Evolutionary conservation across 2,888 invertebrate genomes (phyloP).

Genomic region (Eucriotettix oculatus): DNA sequence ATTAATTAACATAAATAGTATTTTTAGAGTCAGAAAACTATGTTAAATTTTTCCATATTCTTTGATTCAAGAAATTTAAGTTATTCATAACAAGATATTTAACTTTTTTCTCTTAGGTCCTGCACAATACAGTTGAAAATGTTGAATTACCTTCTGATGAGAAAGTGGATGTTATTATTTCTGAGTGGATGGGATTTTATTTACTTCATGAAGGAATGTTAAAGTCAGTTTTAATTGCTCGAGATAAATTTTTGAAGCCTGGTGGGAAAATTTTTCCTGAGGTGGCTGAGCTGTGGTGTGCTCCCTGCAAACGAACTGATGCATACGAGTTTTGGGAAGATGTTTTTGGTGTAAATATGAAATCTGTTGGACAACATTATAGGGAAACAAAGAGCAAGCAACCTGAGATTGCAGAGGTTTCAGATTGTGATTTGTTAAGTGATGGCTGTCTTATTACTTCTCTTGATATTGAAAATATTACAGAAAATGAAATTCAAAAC

Average conservation of each 20-base stretch:
- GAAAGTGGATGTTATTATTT: constrained; percentile 77
- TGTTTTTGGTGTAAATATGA: constrained; percentile 68
- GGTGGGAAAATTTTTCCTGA: constrained; percentile 62
- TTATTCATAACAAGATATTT: background rate
- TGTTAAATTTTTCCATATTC: too few relatives aligned
- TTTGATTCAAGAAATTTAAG: background rate
- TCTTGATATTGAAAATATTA: constrained; percentile 48
- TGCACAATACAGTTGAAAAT: constrained; percentile 64
- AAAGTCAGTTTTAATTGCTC: constrained; percentile 68
- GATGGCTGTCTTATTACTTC: constrained; percentile 46
- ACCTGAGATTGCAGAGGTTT: constrained; percentile 45
- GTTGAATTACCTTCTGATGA: constrained; percentile 42
- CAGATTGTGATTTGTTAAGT: constrained; percentile 41
- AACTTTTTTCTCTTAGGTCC: constrained; percentile 32
- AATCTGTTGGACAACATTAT: constrained; percentile 37
- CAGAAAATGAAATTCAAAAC: constrained; percentile 37
- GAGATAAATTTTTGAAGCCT: constrained; percentile 61
- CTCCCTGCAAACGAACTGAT: constrained; percentile 42
- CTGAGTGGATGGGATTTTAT: constrained; percentile 98
- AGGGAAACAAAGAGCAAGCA: constrained; percentile 41
- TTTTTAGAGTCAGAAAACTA: too few relatives aligned
- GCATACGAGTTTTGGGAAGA: constrained; percentile 59
- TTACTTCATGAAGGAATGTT: constrained; percentile 91
- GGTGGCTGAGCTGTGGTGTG: constrained; percentile 46
- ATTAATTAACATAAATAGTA: too few relatives aligned